Percentiles rank a stretch among this genome's conserved stretches.
Evolutionary conservation across 1,140 invertebrate genomes (phyloP).

Genomic region (Drosophila sechellia): DNA sequence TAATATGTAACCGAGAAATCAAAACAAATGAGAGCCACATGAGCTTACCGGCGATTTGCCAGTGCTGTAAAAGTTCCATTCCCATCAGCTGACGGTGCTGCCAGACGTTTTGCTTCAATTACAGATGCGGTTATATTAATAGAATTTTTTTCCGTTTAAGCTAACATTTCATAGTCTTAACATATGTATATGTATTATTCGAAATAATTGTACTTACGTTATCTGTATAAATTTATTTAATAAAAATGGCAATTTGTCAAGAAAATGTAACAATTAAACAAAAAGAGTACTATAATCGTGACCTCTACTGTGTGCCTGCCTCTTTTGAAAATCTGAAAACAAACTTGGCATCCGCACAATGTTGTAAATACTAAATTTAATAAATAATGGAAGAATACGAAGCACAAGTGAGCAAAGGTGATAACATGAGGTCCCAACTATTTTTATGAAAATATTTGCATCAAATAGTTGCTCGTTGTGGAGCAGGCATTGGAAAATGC

Average conservation of each 20-base stretch:
- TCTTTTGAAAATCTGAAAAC: conserved; percentile 1
- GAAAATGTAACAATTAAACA: neutral
- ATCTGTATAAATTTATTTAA: no score
- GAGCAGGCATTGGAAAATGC: conserved; percentile 86
- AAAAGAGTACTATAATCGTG: neutral
- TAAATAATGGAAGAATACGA: conserved; percentile 67
- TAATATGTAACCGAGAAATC: conserved; percentile 32
- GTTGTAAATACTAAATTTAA: neutral
- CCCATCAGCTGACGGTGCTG: conserved; percentile 13
- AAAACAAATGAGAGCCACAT: conserved; percentile 19
- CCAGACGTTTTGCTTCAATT: neutral
- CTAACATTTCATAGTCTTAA: no score
- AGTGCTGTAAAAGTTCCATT: conserved; percentile 5
- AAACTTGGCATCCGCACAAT: neutral
- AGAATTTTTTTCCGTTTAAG: neutral
- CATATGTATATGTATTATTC: no score
- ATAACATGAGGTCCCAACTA: neutral
- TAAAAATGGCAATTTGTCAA: neutral
- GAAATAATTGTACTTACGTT: neutral
- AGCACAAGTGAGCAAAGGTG: conserved; percentile 58
- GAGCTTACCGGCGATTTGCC: conserved; percentile 27
- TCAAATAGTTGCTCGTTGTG: conserved; percentile 87
- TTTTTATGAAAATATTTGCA: neutral
- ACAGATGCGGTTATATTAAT: neutral
- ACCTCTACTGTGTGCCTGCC: conserved; percentile 10